Conservation (phyloP, 64 coral and sea anemone genomes). For the Montipora capricornis region DNA sequence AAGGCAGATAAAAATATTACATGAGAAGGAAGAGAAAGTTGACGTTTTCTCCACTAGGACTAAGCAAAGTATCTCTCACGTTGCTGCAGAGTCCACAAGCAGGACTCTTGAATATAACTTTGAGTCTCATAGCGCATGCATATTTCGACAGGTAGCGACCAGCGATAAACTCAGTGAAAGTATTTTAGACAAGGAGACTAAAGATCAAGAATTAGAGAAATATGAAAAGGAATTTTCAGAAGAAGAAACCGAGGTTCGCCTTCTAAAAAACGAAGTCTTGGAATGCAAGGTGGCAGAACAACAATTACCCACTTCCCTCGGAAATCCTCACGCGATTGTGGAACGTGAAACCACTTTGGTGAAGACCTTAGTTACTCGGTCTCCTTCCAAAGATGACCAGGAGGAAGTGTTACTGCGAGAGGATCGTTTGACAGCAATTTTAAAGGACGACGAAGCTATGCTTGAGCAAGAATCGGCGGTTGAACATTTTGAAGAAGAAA, state of each 20-base stretch:
- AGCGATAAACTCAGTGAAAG: slow-evolving; percentile 31
- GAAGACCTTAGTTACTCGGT: background rate
- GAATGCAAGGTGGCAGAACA: slow-evolving; percentile 23
- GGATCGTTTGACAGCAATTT: slow-evolving; percentile 9
- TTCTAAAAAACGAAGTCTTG: slow-evolving; percentile 40
- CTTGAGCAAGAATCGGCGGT: slow-evolving; percentile 18
- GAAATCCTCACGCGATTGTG: background rate
- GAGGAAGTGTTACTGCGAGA: slow-evolving; percentile 35
- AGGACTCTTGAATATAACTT: background rate
- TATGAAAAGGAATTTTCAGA: slow-evolving; percentile 33
- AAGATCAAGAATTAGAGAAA: slow-evolving; percentile 59
- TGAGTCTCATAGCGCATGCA: slow-evolving; percentile 1
- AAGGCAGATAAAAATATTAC: background rate
- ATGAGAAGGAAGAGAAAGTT: slow-evolving; percentile 19
- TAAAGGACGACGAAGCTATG: slow-evolving; percentile 47
- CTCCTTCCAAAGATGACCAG: background rate
- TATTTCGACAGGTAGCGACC: background rate
- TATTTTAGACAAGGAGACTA: slow-evolving; percentile 40
- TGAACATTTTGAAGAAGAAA: slow-evolving; percentile 66
- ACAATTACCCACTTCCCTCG: background rate
- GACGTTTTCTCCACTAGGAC: slow-evolving; percentile 12
- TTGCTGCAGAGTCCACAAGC: background rate
- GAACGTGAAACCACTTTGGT: slow-evolving; percentile 25
- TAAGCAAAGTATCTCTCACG: background rate
- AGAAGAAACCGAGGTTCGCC: slow-evolving; percentile 35